Conservation (phyloP, 2,797 vertebrate genomes). For the Pantherophis alleghaniensis region DNA sequence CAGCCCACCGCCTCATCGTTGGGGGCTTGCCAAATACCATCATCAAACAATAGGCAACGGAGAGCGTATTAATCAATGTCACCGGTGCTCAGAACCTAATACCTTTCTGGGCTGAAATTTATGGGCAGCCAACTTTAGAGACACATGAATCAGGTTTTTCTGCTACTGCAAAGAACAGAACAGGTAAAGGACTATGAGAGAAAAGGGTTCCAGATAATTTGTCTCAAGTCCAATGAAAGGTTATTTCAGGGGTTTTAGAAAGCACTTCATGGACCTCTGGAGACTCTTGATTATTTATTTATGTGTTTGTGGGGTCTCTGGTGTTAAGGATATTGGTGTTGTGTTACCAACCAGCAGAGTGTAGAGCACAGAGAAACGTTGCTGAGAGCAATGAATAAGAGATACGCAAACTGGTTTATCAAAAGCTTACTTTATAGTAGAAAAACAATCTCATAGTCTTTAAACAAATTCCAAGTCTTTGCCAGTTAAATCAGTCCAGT, state of each 20-base stretch:
- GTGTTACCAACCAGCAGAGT: no score
- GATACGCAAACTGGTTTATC: no score
- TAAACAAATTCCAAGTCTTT: no score
- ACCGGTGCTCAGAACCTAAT: constrained; percentile 18
- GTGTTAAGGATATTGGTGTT: background rate
- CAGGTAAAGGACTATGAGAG: background rate
- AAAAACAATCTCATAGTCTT: no score
- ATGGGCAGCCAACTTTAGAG: constrained; percentile 49
- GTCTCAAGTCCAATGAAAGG: background rate
- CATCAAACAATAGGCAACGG: constrained; percentile 34
- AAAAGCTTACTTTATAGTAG: no score
- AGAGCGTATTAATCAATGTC: constrained; percentile 40
- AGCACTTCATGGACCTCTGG: background rate
- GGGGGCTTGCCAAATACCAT: constrained; percentile 49
- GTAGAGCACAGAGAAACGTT: no score
- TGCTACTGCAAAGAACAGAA: background rate
- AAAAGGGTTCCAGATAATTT: background rate
- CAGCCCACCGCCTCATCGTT: background rate
- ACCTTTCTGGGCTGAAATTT: constrained; percentile 34
- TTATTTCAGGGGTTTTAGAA: background rate
- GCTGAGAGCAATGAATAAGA: no score
- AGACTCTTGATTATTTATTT: background rate
- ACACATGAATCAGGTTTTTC: background rate
- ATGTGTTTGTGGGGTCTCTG: background rate
- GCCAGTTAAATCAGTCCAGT: no score